Percentiles rank a stretch among this genome's conserved stretches.
Evolutionary conservation across 2,797 vertebrate species (phyloP).

Genomic region (Simalia tracyae): DNA sequence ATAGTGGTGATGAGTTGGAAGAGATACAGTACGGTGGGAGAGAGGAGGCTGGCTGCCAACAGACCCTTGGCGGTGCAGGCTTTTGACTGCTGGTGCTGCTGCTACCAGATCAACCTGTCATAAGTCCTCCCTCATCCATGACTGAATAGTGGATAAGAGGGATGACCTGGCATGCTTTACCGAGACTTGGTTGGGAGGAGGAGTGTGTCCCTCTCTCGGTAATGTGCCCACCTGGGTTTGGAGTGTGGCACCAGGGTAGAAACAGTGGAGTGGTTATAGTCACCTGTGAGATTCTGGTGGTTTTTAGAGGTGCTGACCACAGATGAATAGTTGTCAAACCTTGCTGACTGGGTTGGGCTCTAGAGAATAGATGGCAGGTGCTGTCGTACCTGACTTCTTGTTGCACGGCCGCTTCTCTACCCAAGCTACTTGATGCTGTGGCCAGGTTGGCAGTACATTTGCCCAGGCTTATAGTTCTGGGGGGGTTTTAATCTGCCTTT

Average conservation of each 20-base stretch:
- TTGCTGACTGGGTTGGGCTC: neutral
- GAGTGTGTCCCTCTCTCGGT: neutral
- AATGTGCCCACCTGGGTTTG: neutral
- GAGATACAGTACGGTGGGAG: neutral
- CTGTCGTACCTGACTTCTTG: neutral
- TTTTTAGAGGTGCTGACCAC: neutral
- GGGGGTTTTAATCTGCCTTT: conserved; percentile 13
- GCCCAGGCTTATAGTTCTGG: neutral
- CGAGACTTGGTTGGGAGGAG: neutral
- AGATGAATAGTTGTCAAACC: neutral
- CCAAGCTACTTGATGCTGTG: neutral
- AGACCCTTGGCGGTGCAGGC: neutral
- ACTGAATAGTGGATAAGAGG: neutral
- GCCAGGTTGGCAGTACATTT: neutral
- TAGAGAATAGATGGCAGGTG: neutral
- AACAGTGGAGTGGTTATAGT: neutral
- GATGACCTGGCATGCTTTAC: neutral
- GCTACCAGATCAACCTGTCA: neutral
- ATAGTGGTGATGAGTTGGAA: neutral
- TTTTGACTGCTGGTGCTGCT: neutral
- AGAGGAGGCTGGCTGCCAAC: neutral
- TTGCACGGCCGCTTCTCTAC: neutral
- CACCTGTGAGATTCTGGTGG: neutral
- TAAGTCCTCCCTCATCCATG: neutral
- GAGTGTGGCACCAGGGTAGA: neutral